These are phyloP conservation scores for Urocitellus parryii DNA, from an alignment of 2,113 vertebrate genomes.

Conservation along the genomic window DNA sequence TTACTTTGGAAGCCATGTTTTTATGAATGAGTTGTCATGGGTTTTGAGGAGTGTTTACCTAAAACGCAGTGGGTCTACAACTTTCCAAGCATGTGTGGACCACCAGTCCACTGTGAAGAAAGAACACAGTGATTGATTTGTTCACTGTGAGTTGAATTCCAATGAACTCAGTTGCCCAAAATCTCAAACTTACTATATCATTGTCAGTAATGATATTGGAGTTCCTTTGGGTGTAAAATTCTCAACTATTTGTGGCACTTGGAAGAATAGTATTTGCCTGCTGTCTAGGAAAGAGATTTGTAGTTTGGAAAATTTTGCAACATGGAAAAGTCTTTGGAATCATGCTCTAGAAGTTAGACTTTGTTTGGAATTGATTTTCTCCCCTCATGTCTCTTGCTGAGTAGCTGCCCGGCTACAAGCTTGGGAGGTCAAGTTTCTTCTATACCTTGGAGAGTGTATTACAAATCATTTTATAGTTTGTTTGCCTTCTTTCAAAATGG, in stretches of 20 bases:
- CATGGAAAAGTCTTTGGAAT: conserved; percentile 63
- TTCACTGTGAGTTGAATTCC: not conserved
- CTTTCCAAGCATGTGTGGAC: not conserved
- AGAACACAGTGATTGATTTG: not conserved
- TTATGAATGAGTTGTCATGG: conserved; percentile 15
- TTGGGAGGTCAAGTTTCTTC: conserved; percentile 59
- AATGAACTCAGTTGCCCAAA: not conserved
- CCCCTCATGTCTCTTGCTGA: conserved; percentile 58
- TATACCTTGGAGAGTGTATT: conserved; percentile 51
- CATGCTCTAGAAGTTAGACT: conserved; percentile 17
- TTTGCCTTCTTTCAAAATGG: conserved; percentile 65
- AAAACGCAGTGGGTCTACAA: not conserved
- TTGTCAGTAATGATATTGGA: conserved; percentile 31
- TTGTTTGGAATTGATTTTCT: conserved; percentile 62
- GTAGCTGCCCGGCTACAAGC: conserved; percentile 53
- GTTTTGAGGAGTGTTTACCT: conserved; percentile 37
- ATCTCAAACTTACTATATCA: conserved; percentile 33
- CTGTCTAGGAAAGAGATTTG: conserved; percentile 76
- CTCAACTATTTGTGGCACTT: conserved; percentile 26
- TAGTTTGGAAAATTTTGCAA: conserved; percentile 75
- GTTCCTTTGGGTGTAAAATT: conserved; percentile 27
- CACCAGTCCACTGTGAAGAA: not conserved
- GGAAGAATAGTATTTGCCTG: conserved; percentile 64
- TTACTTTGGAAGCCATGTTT: not conserved
- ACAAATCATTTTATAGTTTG: conserved; percentile 58